Evolutionary conservation across 2,113 vertebrate genomes (phyloP).

Genomic region (Passer domesticus): DNA sequence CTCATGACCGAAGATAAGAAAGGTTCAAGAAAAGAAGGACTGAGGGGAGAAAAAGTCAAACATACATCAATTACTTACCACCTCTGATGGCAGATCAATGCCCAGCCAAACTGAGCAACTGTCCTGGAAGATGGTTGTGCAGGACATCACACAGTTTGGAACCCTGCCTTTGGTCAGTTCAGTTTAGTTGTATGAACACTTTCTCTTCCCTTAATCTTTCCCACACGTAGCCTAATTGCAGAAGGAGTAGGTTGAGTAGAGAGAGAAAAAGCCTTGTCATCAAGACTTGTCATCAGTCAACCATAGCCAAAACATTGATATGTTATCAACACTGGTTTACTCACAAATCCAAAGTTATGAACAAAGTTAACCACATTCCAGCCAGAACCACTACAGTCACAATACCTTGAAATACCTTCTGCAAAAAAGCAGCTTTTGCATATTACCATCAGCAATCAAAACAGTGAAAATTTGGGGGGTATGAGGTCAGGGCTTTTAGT

Average conservation of each 20-base stretch:
- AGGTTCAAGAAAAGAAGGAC: not conserved
- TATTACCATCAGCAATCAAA: not conserved
- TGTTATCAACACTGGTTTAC: not conserved
- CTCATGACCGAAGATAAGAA: not conserved
- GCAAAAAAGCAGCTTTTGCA: not conserved
- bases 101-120: not conserved
- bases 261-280: not conserved
- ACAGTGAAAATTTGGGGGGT: fast-evolving
- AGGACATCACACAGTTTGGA: not conserved
- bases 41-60: fast-evolving
- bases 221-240: fast-evolving
- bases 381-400: not conserved
- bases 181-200: not conserved
- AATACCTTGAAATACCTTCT: not conserved
- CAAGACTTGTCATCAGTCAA: not conserved
- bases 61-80: not conserved
- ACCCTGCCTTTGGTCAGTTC: not conserved
- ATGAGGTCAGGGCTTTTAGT: fast-evolving
- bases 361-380: not conserved
- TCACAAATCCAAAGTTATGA: not conserved
- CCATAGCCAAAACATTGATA: fast-evolving
- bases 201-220: not conserved
- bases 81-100: not conserved
- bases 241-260: not conserved
- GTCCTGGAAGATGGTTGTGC: not conserved